Evolutionary conservation across 1,140 invertebrate species (phyloP).

Genomic region (Diprion similis): DNA sequence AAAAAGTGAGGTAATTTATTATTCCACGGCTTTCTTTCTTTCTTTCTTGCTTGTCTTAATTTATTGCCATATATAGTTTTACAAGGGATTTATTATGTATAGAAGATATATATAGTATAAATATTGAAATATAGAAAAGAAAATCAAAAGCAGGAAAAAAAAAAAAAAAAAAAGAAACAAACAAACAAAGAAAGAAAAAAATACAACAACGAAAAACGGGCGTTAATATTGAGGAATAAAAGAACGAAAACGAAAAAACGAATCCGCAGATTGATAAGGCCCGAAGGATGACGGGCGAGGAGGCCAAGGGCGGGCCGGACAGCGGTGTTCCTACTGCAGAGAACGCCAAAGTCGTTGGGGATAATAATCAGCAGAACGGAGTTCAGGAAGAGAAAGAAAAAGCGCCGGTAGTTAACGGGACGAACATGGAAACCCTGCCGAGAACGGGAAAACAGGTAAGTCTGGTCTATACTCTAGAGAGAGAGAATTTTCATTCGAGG

Average conservation of each 20-base stretch:
- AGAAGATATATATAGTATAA: no score
- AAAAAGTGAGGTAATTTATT: no score
- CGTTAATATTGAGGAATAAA: neutral
- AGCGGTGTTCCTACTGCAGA: constrained; percentile 41
- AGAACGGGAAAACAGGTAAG: constrained; percentile 65
- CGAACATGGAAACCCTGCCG: constrained; percentile 67
- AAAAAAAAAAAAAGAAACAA: no score
- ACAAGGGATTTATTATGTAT: no score
- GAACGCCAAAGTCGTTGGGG: constrained; percentile 61
- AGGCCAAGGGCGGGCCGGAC: constrained; percentile 26
- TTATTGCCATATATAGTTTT: no score
- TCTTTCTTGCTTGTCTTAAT: no score
- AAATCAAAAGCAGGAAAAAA: no score
- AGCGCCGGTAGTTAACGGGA: constrained; percentile 67
- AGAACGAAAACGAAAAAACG: constrained; percentile 12
- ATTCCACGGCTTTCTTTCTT: no score
- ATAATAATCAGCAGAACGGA: constrained; percentile 56
- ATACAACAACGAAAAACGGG: neutral
- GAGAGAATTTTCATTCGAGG: constrained; percentile 6
- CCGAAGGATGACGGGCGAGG: constrained; percentile 28
- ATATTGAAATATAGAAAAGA: no score
- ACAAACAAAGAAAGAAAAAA: neutral
- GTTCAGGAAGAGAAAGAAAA: constrained; percentile 54
- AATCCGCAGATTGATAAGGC: neutral
- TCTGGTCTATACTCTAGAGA: neutral